A percentile compares a stretch with the other conserved stretches of the same genome.
phyloP scores from a whole-genome alignment of 2,888 invertebrate species.

The Operophtera brumata region DNA sequence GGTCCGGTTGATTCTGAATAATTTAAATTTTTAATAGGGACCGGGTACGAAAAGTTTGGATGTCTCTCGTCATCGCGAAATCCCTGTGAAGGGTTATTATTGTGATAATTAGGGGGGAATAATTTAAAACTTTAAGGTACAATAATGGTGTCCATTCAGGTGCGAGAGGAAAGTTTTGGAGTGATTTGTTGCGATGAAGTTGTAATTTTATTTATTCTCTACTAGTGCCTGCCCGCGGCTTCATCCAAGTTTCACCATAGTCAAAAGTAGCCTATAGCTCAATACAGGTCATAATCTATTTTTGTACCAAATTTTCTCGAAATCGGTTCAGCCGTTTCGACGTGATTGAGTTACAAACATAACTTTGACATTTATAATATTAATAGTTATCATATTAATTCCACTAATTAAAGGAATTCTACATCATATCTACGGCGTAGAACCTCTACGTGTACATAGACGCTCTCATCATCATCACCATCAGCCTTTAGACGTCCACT shows the following conservation, averaged over 20 bases:
- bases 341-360: no score
- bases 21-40: conserved; percentile 33
- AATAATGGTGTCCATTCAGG: conserved; percentile 26
- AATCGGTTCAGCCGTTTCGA: no score
- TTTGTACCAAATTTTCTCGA: no score
- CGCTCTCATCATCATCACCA: no score
- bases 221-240: no score
- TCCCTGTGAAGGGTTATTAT: conserved; percentile 49
- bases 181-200: conserved; percentile 11
- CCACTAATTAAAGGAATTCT: no score
- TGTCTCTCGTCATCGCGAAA: conserved; percentile 42
- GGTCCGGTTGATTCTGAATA: conserved; percentile 19
- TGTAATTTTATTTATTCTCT: conserved; percentile 1
- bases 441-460: not conserved
- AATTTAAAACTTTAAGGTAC: conserved; percentile 28
- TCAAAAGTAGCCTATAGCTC: no score
- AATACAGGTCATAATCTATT: no score
- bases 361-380: no score
- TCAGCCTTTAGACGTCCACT: no score
- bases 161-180: conserved; percentile 16
- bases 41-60: conserved; percentile 36
- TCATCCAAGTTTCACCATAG: no score
- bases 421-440: not conserved
- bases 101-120: conserved; percentile 54
- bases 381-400: no score